These are phyloP conservation scores for Athene cunicularia DNA, from an alignment of 2,113 vertebrate genomes.

Conservation along the genomic window DNA sequence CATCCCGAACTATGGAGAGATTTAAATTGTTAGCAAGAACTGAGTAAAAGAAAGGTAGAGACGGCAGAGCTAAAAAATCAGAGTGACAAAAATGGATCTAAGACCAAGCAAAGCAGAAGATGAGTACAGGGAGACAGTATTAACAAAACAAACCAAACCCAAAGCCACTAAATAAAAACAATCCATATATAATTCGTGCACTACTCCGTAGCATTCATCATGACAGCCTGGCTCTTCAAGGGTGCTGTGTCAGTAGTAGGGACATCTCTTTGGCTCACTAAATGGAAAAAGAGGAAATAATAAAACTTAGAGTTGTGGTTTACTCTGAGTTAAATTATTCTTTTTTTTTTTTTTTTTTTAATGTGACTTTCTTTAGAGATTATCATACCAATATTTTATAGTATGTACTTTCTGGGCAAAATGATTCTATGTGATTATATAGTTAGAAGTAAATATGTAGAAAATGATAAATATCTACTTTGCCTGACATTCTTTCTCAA, in stretches of 20 bases:
- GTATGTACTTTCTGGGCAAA: not conserved
- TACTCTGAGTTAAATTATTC: not conserved
- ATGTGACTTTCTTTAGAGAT: not conserved
- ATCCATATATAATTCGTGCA: not conserved
- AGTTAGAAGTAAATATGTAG: not conserved
- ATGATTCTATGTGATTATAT: not conserved
- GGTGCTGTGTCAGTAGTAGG: not conserved
- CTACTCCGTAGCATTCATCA: rapidly evolving
- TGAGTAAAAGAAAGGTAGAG: not conserved
- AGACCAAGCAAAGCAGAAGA: not conserved
- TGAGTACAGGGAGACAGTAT: not conserved
- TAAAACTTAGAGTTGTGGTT: not conserved
- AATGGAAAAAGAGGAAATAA: not conserved
- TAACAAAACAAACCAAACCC: not conserved
- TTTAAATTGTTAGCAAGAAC: not conserved
- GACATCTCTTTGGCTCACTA: not conserved
- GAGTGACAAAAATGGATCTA: not conserved
- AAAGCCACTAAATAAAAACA: rapidly evolving
- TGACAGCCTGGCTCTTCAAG: not conserved
- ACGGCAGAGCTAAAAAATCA: not conserved
- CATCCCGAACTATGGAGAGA: not conserved
- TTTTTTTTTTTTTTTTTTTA: not conserved
- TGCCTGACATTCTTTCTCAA: not conserved
- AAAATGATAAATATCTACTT: not conserved
- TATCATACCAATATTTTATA: not conserved